Evolutionary conservation across 2,797 vertebrate genomes (phyloP).

Genomic region (Hylomyscus alleni): DNA sequence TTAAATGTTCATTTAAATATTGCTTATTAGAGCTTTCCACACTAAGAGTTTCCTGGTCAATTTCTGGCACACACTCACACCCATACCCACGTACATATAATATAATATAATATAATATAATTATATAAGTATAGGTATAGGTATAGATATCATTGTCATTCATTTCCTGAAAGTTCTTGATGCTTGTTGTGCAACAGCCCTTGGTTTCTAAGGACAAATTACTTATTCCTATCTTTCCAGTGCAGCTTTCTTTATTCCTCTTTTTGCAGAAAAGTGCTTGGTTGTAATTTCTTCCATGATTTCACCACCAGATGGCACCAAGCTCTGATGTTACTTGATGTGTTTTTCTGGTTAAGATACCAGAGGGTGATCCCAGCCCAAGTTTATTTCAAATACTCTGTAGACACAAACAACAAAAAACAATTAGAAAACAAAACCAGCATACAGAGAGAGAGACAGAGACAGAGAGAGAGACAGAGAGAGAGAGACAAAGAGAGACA

Average conservation of each 20-base stretch:
- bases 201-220: not conserved
- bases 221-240: not conserved
- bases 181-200: not conserved
- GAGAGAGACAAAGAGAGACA: not conserved
- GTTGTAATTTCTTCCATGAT: not conserved
- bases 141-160: not conserved
- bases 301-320: not conserved
- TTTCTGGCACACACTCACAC: not conserved
- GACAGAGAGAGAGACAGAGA: not conserved
- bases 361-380: not conserved
- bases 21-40: not conserved
- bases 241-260: not conserved
- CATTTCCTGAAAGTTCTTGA: not conserved
- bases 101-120: too few relatives aligned
- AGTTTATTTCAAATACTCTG: not conserved
- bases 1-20: not conserved
- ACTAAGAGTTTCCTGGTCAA: not conserved
- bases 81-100: not conserved
- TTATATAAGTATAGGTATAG: too few relatives aligned
- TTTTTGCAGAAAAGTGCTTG: not conserved
- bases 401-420: not conserved
- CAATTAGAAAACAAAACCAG: not conserved
- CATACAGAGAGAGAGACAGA: too few relatives aligned
- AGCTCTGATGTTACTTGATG: not conserved
- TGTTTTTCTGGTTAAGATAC: not conserved